These are phyloP conservation scores for Leptarthrus brevirostris DNA, from an alignment of 2,888 invertebrate species.

Conservation along the genomic window DNA sequence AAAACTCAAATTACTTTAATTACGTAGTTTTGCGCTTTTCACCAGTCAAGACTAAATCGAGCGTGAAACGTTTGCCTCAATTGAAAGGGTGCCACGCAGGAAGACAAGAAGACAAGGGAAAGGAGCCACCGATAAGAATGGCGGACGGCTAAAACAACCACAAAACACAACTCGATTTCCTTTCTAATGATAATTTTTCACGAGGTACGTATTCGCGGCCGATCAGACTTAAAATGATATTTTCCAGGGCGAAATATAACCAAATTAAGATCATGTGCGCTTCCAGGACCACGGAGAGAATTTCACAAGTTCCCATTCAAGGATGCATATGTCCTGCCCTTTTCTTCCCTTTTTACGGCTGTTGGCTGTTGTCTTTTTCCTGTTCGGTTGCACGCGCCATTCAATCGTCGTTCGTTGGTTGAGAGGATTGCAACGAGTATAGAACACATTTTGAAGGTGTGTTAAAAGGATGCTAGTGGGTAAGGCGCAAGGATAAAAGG, in stretches of 20 bases:
- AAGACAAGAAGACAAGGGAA: not conserved
- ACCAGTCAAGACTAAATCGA: not conserved
- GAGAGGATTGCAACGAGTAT: slow-evolving; percentile 14
- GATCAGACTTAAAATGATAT: slow-evolving; percentile 68
- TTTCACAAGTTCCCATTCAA: not conserved
- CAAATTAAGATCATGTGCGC: slow-evolving; percentile 64
- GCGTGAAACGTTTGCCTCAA: slow-evolving; percentile 1
- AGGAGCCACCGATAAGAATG: slow-evolving; percentile 15
- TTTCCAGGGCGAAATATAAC: slow-evolving; percentile 62
- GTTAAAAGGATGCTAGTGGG: too few species aligned
- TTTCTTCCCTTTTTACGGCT: slow-evolving; percentile 5
- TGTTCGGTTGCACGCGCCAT: slow-evolving; percentile 19
- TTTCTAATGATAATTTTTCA: slow-evolving; percentile 51
- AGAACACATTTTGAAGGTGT: not conserved
- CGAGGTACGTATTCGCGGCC: slow-evolving; percentile 66
- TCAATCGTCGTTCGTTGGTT: slow-evolving; percentile 16
- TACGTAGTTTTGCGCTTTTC: slow-evolving; percentile 23
- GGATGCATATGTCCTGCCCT: slow-evolving; percentile 32
- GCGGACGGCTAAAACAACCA: slow-evolving; percentile 34
- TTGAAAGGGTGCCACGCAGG: not conserved
- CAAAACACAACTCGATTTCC: slow-evolving; percentile 53
- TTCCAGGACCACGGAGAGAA: slow-evolving; percentile 34
- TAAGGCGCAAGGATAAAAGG: too few species aligned
- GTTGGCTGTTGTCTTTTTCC: slow-evolving; percentile 12
- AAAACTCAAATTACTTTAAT: slow-evolving; percentile 14